Conservation (phyloP, 2,888 invertebrate genomes). For the Scaptodrosophila latifasciaeformis region DNA sequence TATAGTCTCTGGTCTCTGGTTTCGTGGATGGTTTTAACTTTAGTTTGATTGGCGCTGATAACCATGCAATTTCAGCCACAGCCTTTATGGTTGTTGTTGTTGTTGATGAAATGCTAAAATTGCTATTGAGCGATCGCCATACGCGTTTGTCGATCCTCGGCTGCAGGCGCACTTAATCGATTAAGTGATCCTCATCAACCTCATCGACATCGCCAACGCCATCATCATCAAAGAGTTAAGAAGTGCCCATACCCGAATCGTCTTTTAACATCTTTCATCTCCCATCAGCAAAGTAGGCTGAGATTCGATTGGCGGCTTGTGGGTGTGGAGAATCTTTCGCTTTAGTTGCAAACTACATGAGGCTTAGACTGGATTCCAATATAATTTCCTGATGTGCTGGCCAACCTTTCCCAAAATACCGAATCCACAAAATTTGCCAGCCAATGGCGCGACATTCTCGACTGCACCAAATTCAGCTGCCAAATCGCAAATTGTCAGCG, state of each 20-base stretch:
- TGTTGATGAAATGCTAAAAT: constrained; percentile 42
- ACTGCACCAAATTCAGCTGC: constrained; percentile 39
- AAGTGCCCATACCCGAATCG: too few species aligned
- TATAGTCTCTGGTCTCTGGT: not conserved
- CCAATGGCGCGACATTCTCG: constrained; percentile 61
- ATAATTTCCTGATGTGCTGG: too few species aligned
- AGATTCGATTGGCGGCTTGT: too few species aligned
- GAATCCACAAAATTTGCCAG: not conserved
- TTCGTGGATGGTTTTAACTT: constrained; percentile 43
- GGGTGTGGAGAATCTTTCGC: too few species aligned
- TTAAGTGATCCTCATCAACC: constrained; percentile 63
- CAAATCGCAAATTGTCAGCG: constrained; percentile 59
- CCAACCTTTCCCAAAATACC: too few species aligned
- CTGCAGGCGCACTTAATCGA: constrained; percentile 62
- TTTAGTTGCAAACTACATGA: too few species aligned
- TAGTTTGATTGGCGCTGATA: constrained; percentile 66
- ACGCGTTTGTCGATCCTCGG: too few species aligned
- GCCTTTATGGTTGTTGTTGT: constrained; percentile 18
- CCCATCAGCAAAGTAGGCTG: too few species aligned
- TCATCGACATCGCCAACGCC: too few species aligned
- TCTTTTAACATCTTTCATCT: too few species aligned
- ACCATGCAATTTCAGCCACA: constrained; percentile 48
- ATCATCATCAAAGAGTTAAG: too few species aligned
- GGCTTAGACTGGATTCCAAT: too few species aligned
- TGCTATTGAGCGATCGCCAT: constrained; percentile 8